Evolutionary conservation across 1,140 invertebrate species (phyloP), one percentile per base, ranked within the genome.

Genomic region (Calephelis virginiensis): DNA sequence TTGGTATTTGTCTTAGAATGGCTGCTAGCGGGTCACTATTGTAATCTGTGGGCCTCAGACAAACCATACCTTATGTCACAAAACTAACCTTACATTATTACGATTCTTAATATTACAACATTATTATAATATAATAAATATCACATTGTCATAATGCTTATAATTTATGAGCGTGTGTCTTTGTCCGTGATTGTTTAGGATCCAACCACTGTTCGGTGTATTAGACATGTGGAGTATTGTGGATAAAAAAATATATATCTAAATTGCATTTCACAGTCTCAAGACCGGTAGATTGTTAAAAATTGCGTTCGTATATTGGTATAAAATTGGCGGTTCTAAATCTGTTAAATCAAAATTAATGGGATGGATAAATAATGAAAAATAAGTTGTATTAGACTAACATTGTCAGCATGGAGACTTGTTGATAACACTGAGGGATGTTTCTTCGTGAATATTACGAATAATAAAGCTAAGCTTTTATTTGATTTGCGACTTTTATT

Each of bases 401-500:
- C 66, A 80, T 75, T 75, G 83, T 85, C 80, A 86, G 77, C 81
- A 80, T 80, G 81, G 75, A 80, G 73, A 86, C 78, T 89, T 91
- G 90, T 91, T 91, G 82, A 85, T 85, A 85, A 82, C 84, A 81
- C 86, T 89, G 86, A 91, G 85, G 91, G 83, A 91, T 89, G 90
- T 92, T 91, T 92, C 89, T 91, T 92, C 90, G 89, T 92, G 85
- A 90, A 85, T 88, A 91, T 91, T 91, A 91, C 84, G 85, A 92
- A 86, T 91, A 91, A 92, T 92, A 92, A 92, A 92, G 91, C 90
- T 91, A 92, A 92, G 91, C 90, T 91, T 92, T 92, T 91, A 92
- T 92, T 92, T 92, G 90, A 91, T 48, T 69, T 50, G 62, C 65
- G 78, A 70, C 78, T 88, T 89, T 92, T 86, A 89, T 90, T 90